Evolutionary conservation across 2,113 vertebrate species (phyloP), one percentile per base, ranked within the genome.

Genomic region (Sander vitreus): DNA sequence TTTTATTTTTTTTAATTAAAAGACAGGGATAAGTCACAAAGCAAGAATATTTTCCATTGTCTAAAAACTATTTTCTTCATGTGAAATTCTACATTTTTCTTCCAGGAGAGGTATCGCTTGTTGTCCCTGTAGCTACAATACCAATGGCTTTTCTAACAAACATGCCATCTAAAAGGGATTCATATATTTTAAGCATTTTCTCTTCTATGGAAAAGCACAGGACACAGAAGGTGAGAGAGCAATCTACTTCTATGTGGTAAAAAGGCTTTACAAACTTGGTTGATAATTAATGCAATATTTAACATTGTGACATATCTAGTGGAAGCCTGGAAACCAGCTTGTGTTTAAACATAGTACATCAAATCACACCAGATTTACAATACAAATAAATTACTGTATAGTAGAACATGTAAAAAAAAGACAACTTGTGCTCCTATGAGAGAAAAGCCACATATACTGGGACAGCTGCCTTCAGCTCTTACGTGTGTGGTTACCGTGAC

Each of bases 341-440:
- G 78, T 87, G 83, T 84, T 84, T 84, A 88, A 89, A 92, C 80
- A 88, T 86, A 90, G 80, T 83, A 93, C 89, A 87, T 87, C 81
- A 86, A 91, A 85, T 89, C 86, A 92, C 89, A 91, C 65, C 23
- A 86, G 81, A 89, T 88, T 85, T 93, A 93, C 90, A 92, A 91
- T 91, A 92, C 91, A 92, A 95, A 93, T 91, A 93, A 92, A 86
- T 94, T 81, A 93, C 78, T 93, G 88, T 93, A 85, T 86, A 84
- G 88, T 87, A 93, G 91, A 89, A 89, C 88, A 88, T 85, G 81
- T 90, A 88, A 33, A 71, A 88, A 88, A 76, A 87, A 88, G 27
- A 82, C 54, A 65, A 67, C 68, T 57, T 83, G 85, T 91, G 86
- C 74, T 80, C 75, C 85, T 76, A 51, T 89, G 83, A 90, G 69